phyloP scores from a whole-genome alignment of 2,113 vertebrate genomes.

The Myocastor coypus region DNA sequence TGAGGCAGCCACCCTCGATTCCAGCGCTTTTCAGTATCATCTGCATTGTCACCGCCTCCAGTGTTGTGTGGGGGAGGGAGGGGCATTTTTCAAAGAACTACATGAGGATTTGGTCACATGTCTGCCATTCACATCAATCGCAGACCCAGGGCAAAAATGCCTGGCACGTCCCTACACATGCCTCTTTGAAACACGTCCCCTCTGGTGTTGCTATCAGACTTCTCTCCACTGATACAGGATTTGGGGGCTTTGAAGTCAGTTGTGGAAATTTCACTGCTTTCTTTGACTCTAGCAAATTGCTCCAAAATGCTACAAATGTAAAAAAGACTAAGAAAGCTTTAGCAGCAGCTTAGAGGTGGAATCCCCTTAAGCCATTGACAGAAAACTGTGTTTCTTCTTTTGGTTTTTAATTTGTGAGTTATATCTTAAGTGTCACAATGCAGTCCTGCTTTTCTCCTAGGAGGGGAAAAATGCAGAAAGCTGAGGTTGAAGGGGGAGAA shows the following conservation, averaged over 20 bases:
- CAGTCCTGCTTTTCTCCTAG: neutral
- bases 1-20: neutral
- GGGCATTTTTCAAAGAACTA: slow-evolving; percentile 50
- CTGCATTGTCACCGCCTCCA: neutral
- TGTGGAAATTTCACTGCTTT: slow-evolving; percentile 70
- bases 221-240: slow-evolving; percentile 64
- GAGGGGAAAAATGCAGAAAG: neutral
- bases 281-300: slow-evolving; percentile 68
- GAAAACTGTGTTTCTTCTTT: slow-evolving; percentile 59
- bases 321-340: slow-evolving; percentile 61
- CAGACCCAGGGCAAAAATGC: neutral
- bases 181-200: slow-evolving; percentile 74
- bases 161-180: neutral
- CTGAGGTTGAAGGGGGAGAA: fast-evolving
- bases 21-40: neutral
- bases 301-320: slow-evolving; percentile 66
- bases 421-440: slow-evolving; percentile 41
- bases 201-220: slow-evolving; percentile 53
- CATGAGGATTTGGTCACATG: slow-evolving; percentile 46
- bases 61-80: neutral
- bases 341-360: slow-evolving; percentile 75
- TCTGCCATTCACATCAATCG: slow-evolving; percentile 57
- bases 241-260: slow-evolving; percentile 47
- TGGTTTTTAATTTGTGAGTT: slow-evolving; percentile 67
- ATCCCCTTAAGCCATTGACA: slow-evolving; percentile 71